Evolutionary conservation across 2,113 vertebrate genomes (phyloP).

Genomic region (Heterotis niloticus): DNA sequence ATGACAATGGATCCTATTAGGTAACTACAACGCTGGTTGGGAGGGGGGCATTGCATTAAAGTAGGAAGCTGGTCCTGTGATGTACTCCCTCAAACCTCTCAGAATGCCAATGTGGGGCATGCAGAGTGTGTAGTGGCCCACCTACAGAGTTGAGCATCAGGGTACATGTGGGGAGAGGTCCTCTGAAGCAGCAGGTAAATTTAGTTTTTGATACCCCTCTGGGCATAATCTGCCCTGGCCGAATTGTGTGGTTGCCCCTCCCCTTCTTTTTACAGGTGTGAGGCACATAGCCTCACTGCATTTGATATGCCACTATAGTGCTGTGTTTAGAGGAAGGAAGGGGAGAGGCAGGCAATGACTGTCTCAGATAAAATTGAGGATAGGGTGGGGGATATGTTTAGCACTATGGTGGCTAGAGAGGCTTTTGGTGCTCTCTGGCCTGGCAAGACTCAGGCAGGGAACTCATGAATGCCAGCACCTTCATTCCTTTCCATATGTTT

Average conservation of each 20-base stretch:
- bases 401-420: conserved; percentile 6
- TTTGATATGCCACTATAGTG: conserved; percentile 8
- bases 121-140: background rate
- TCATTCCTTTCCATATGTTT: background rate
- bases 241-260: background rate
- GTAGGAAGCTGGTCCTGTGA: no score
- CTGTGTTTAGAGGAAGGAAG: background rate
- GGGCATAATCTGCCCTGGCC: background rate
- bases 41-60: no score
- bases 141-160: background rate
- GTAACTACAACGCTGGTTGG: no score
- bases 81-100: background rate
- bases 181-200: background rate
- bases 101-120: background rate
- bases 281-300: background rate
- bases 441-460: background rate
- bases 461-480: background rate
- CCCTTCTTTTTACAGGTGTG: background rate
- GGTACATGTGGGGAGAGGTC: conserved; percentile 5
- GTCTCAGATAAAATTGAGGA: conserved; percentile 7
- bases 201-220: background rate
- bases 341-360: background rate
- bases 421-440: background rate
- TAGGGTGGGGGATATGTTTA: background rate
- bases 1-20: no score